A percentile compares a stretch with the other conserved stretches of the same genome.
phyloP scores from a whole-genome alignment of 2,888 invertebrate genomes.

The Molorchus minor region DNA sequence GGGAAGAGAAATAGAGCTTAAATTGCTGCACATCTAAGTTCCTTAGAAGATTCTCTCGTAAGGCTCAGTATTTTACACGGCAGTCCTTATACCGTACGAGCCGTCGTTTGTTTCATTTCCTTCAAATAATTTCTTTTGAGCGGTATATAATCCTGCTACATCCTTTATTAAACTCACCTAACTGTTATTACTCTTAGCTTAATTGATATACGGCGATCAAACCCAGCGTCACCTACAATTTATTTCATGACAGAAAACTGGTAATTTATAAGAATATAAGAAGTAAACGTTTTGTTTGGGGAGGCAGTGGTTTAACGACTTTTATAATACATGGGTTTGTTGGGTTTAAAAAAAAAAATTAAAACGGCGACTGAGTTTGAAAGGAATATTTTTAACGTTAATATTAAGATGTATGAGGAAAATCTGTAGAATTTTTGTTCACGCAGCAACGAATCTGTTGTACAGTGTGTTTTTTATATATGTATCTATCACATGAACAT shows the following conservation, averaged over 20 bases:
- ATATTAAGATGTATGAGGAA: no score
- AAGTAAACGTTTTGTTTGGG: no score
- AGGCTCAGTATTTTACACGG: slow-evolving; percentile 59
- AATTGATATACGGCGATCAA: slow-evolving; percentile 16
- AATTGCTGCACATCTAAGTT: slow-evolving; percentile 62
- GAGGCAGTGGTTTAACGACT: no score
- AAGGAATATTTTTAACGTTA: no score
- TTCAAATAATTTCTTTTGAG: slow-evolving; percentile 51
- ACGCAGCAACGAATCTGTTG: no score
- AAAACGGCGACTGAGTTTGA: no score
- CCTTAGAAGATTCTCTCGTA: slow-evolving; percentile 58
- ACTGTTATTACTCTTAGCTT: slow-evolving; percentile 30
- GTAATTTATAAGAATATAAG: no score
- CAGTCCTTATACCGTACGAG: slow-evolving; percentile 46
- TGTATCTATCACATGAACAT: no score
- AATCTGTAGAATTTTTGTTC: no score
- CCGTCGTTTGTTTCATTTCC: slow-evolving; percentile 58
- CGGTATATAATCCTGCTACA: slow-evolving; percentile 41
- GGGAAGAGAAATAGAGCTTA: slow-evolving; percentile 63
- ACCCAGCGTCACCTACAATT: not conserved
- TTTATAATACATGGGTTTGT: no score
- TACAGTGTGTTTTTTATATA: no score
- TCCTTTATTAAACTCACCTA: slow-evolving; percentile 42
- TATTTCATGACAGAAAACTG: not conserved
- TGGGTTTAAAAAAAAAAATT: no score